Evolutionary conservation across 2,797 vertebrate species (phyloP).

Genomic region (Rachycentron canadum): DNA sequence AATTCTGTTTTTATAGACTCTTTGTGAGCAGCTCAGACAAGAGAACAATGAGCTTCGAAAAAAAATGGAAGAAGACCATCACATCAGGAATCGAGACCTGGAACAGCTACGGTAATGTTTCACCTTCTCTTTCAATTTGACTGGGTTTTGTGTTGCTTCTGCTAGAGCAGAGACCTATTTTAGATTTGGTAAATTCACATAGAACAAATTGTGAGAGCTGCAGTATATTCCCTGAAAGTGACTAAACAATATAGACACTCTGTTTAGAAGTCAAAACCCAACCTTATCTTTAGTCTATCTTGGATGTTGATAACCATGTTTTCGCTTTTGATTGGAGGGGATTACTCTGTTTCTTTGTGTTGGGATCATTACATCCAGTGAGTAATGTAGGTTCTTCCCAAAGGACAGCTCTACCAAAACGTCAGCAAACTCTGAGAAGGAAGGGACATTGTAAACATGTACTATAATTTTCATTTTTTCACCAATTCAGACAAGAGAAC

Average conservation of each 20-base stretch:
- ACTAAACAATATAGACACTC: background rate
- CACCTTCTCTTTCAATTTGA: constrained; percentile 33
- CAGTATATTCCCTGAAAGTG: background rate
- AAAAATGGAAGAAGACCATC: constrained; percentile 96
- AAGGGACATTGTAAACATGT: constrained; percentile 7
- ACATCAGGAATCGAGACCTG: constrained; percentile 93
- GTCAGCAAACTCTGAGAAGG: constrained; percentile 14
- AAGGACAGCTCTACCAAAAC: constrained; percentile 27
- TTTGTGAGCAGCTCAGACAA: constrained; percentile 95
- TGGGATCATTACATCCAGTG: background rate
- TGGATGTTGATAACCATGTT: constrained; percentile 33
- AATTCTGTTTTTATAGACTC: constrained; percentile 82
- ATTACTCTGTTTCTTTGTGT: constrained; percentile 51
- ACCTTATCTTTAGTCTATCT: constrained; percentile 1
- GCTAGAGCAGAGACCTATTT: constrained; percentile 2
- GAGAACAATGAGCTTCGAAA: constrained; percentile 95
- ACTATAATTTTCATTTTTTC: constrained; percentile 60
- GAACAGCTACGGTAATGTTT: constrained; percentile 91
- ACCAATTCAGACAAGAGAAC: constrained; percentile 91
- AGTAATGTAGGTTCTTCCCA: constrained; percentile 82
- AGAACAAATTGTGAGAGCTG: background rate
- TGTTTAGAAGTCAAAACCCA: constrained; percentile 8
- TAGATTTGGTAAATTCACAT: background rate
- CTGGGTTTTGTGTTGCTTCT: constrained; percentile 23
- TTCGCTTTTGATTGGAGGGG: constrained; percentile 64